Conservation (phyloP, 2,797 vertebrate species). For the Chrysocyon brachyurus region DNA sequence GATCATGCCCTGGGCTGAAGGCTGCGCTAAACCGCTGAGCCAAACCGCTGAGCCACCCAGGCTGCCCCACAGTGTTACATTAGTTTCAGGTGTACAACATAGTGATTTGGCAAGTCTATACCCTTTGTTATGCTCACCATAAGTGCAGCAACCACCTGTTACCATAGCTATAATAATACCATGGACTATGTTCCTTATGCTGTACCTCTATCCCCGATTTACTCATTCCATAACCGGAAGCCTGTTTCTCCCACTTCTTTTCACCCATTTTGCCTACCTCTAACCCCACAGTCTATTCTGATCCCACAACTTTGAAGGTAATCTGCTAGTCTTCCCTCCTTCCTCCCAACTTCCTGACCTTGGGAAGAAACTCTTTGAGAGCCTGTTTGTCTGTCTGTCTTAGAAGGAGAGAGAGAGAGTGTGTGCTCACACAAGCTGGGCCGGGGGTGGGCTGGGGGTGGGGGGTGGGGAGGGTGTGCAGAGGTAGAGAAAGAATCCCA, state of each 20-base stretch:
- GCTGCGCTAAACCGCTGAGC: no score
- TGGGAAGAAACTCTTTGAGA: background rate
- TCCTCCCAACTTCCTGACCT: background rate
- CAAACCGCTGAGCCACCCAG: no score
- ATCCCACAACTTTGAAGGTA: conserved; percentile 8
- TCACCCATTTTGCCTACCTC: background rate
- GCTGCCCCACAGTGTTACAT: background rate
- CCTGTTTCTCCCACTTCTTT: background rate
- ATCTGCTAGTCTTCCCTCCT: background rate
- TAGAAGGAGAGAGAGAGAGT: background rate
- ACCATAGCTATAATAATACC: background rate
- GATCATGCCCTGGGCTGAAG: no score
- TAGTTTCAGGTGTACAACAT: background rate
- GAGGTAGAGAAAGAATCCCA: background rate
- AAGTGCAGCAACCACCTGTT: background rate
- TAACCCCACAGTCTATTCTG: background rate
- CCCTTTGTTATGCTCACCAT: background rate
- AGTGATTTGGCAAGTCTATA: background rate
- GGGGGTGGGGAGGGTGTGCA: background rate
- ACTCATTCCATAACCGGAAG: background rate
- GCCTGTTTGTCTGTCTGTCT: no score
- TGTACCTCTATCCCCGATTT: background rate
- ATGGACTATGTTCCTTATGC: background rate
- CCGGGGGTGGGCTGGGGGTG: no score
- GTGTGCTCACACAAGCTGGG: background rate